phyloP scores from a whole-genome alignment of 2,888 invertebrate species.

The Griposia aprilina region DNA sequence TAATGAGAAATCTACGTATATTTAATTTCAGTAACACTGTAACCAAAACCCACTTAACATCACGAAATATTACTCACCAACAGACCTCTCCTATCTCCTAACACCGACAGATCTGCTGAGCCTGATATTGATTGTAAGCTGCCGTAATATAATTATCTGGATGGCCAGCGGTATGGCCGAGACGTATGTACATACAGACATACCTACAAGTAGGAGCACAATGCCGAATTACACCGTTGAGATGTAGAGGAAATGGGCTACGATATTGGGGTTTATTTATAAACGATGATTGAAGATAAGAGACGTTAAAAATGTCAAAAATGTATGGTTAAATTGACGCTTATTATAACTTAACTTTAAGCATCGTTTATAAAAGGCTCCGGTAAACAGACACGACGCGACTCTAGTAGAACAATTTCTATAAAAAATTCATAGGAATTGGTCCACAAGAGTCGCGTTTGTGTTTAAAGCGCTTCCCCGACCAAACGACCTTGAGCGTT shows the following conservation, averaged over 20 bases:
- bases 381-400: too few relatives aligned
- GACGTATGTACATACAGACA: background rate
- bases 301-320: too few relatives aligned
- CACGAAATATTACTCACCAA: background rate
- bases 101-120: conserved; percentile 27
- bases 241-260: background rate
- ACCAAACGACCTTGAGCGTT: too few relatives aligned
- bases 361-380: too few relatives aligned
- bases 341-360: too few relatives aligned
- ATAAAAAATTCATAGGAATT: too few relatives aligned
- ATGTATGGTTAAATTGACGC: too few relatives aligned
- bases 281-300: too few relatives aligned
- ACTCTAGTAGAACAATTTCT: too few relatives aligned
- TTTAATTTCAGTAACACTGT: too few relatives aligned
- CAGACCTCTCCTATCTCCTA: background rate
- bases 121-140: conserved; percentile 58
- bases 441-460: too few relatives aligned
- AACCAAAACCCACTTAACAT: background rate
- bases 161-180: conserved; percentile 28
- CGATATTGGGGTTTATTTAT: background rate
- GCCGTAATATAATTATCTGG: conserved; percentile 58
- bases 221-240: conserved; percentile 39
- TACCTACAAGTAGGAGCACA: background rate
- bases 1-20: background rate
- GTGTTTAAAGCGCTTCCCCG: too few relatives aligned